A percentile compares a stretch with the other conserved stretches of the same genome.
phyloP scores from a whole-genome alignment of 92 coral and sea anemone species.

The Zoanthus solanderi region DNA sequence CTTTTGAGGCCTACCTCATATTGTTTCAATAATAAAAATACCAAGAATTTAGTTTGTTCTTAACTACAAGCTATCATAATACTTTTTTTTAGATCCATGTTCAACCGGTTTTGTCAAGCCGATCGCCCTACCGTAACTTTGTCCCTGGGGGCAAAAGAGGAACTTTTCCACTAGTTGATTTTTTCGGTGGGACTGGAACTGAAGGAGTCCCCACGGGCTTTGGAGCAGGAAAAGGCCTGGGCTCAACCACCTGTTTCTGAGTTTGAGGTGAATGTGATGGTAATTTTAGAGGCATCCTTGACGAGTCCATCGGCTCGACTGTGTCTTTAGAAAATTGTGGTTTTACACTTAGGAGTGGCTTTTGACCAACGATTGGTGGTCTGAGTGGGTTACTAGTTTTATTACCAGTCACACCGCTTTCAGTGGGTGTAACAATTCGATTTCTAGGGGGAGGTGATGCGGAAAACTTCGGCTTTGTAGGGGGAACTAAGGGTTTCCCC shows the following conservation, averaged over 20 bases:
- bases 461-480: constrained; percentile 24
- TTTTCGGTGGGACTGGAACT: background rate
- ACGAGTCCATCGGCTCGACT: background rate
- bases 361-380: background rate
- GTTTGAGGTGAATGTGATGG: constrained; percentile 11
- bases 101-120: background rate
- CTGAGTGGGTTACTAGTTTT: background rate
- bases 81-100: too few species aligned
- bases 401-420: background rate
- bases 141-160: constrained; percentile 47
- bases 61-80: too few species aligned
- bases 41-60: too few species aligned
- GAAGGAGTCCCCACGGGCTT: constrained; percentile 4
- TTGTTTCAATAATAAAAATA: too few species aligned
- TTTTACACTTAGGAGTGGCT: constrained; percentile 8
- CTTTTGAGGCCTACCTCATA: too few species aligned
- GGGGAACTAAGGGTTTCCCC: constrained; percentile 7
- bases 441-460: constrained; percentile 27
- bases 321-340: background rate
- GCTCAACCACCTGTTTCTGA: constrained; percentile 5
- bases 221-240: constrained; percentile 2
- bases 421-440: constrained; percentile 5
- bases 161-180: constrained; percentile 21
- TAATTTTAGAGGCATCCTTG: background rate
- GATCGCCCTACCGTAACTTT: background rate